phyloP scores from a whole-genome alignment of 2,888 invertebrate genomes.

The Andrena camellia region DNA sequence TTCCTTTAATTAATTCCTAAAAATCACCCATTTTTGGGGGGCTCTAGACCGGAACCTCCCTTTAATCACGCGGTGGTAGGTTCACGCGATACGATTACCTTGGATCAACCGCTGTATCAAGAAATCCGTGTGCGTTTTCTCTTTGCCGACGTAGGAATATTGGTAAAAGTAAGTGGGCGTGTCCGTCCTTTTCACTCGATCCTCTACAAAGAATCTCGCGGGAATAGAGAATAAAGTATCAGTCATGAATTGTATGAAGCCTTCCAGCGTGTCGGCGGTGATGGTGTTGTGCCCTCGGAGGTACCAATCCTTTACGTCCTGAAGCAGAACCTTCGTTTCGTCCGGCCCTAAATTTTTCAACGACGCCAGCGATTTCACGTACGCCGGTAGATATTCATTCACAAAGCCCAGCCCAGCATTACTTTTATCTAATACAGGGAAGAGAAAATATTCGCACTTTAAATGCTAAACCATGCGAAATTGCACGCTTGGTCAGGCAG shows the following conservation, averaged over 20 bases:
- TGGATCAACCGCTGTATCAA: not conserved
- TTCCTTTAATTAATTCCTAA: too few relatives aligned
- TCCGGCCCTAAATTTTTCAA: conserved; percentile 70
- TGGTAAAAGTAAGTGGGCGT: conserved; percentile 87
- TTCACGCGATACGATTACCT: not conserved
- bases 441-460: not conserved
- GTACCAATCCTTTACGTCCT: conserved; percentile 85
- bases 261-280: conserved; percentile 83
- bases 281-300: conserved; percentile 83
- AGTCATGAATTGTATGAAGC: conserved; percentile 85
- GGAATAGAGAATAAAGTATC: conserved; percentile 86
- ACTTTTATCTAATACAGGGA: conserved; percentile 9
- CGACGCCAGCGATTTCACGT: conserved; percentile 83
- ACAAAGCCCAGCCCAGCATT: not conserved
- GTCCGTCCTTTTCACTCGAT: conserved; percentile 82
- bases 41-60: too few relatives aligned
- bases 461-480: not conserved
- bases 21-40: too few relatives aligned
- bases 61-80: not conserved
- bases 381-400: not conserved
- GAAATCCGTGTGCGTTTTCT: conserved; percentile 34
- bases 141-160: conserved; percentile 85
- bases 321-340: conserved; percentile 74
- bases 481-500: not conserved
- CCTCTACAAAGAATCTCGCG: conserved; percentile 81